phyloP scores from a whole-genome alignment of 2,113 vertebrate genomes.

The Octodon degus region DNA sequence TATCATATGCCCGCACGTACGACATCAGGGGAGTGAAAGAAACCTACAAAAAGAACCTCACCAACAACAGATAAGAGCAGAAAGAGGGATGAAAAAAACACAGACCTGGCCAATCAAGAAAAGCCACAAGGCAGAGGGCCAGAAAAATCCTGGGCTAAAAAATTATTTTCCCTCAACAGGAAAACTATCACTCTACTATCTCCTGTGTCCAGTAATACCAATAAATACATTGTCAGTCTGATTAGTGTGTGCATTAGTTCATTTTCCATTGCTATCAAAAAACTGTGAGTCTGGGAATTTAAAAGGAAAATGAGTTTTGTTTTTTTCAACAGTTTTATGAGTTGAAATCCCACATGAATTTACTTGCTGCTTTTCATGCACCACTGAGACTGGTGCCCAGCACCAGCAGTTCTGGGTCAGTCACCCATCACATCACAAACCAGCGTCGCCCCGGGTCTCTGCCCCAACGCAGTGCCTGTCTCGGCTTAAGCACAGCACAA shows the following conservation, averaged over 20 bases:
- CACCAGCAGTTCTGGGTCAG: neutral
- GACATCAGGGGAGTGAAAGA: neutral
- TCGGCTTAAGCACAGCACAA: neutral
- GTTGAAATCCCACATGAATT: neutral
- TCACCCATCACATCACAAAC: accelerated
- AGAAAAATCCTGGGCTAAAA: no score
- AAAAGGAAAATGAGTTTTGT: neutral
- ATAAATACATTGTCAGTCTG: accelerated
- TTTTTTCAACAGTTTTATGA: neutral
- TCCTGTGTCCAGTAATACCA: accelerated
- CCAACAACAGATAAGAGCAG: no score
- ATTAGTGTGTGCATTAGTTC: neutral
- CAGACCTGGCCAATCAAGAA: no score
- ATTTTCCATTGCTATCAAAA: neutral
- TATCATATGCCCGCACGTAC: neutral
- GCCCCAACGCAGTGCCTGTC: neutral
- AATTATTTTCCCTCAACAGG: neutral
- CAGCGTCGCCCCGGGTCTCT: neutral
- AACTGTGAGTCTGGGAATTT: neutral
- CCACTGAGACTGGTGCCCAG: no score
- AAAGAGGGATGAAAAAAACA: no score
- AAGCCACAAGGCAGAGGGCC: no score
- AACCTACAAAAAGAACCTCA: no score
- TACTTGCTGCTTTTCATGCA: neutral
- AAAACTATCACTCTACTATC: accelerated